Evolutionary conservation across 1,140 invertebrate species (phyloP), one percentile per base, ranked within the genome.

Genomic region (Phymorhynchus buccinoides): DNA sequence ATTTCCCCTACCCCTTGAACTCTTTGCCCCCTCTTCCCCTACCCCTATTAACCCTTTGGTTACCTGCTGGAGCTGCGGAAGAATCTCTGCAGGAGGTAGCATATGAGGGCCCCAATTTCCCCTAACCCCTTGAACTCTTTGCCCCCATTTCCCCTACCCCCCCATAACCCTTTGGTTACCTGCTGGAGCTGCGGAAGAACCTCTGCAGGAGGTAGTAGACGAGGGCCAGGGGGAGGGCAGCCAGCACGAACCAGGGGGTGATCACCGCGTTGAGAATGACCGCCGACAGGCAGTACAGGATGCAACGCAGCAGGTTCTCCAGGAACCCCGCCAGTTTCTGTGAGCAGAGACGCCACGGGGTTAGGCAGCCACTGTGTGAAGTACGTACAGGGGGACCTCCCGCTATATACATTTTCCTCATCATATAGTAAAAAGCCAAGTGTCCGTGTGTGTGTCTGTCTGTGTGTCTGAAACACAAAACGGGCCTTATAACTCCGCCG

Each of bases 181-280:
- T 94, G 6, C 97, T 98, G 0, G 98, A 96, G 1, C 96, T 94
- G 79, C 99, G 97, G 93, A 99, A 99, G 94, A 99, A 98, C 86
- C 96, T 95, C 95, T 99, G 96, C 30, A 95, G 88, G 80, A 90
- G 83, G 80, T 88, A 89, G 73, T 91, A 92, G 68, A 91, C 85
- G 77, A 91, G 48, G 30, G 88, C 80, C 3, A 92, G 79, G 35
- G 90, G 90, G 62, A 90, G 37, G 48, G 88, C 89, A 30, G 89
- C 89, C 18, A 92, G 32, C 0, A 91, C 48, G 75, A 91, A 92
- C 68, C 88, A 92, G 4, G 90, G 91, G 22, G 90, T 91, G 6
- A 87, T 84, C 1, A 92, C 88, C 84, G 84, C 86, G 73, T 90
- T 91, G 27, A 91, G 87, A 12, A 91, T 80, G 27, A 92, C 78